A percentile compares a stretch with the other conserved stretches of the same genome.
Evolutionary conservation across 2,888 invertebrate genomes (phyloP).

Genomic region (Encarsia formosa): DNA sequence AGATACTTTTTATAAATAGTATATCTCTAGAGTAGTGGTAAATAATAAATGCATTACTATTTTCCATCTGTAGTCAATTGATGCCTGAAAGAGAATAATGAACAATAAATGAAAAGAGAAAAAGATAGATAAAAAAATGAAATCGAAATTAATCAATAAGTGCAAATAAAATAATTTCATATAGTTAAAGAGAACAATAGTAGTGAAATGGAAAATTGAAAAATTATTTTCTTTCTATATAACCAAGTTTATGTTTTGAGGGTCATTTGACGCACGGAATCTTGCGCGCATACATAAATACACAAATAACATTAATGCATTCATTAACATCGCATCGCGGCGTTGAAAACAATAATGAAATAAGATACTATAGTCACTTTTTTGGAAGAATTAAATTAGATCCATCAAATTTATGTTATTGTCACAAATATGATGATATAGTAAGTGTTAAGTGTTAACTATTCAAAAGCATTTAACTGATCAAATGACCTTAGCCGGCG

Average conservation of each 20-base stretch:
- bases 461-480: background rate
- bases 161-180: background rate
- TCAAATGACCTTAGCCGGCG: conserved; percentile 18
- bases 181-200: background rate
- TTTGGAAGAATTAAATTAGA: background rate
- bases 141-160: background rate
- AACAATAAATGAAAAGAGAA: background rate
- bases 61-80: conserved; percentile 3
- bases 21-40: conserved; percentile 20
- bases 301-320: too few species aligned
- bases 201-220: too few species aligned
- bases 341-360: too few species aligned
- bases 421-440: too few species aligned
- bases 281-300: too few species aligned
- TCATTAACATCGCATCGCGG: too few species aligned
- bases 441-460: background rate
- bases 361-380: too few species aligned
- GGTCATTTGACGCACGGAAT: too few species aligned
- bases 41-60: conserved; percentile 2
- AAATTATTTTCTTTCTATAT: too few species aligned
- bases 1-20: conserved; percentile 42
- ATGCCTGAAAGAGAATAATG: background rate
- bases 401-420: background rate
- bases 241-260: too few species aligned
- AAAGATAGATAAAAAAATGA: background rate